phyloP scores from a whole-genome alignment of 1,140 invertebrate species.

The Nilaparvata lugens region DNA sequence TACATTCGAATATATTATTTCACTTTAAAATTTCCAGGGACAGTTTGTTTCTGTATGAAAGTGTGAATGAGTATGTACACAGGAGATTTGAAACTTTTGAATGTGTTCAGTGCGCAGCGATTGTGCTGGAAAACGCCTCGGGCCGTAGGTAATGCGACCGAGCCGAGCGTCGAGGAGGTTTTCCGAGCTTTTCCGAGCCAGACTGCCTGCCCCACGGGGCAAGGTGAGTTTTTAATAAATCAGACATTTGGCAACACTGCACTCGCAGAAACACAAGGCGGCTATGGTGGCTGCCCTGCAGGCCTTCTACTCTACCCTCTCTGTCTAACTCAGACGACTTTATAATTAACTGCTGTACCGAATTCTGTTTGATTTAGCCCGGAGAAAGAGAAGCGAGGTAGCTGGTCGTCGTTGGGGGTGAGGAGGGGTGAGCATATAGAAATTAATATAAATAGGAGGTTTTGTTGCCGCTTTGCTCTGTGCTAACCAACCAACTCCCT shows the following conservation, averaged over 20 bases:
- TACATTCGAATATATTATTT: too few species aligned
- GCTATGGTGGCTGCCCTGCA: not conserved
- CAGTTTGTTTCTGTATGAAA: too few species aligned
- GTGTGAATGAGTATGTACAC: too few species aligned
- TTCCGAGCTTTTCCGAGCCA: not conserved
- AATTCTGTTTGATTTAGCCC: constrained; percentile 31
- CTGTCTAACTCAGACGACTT: constrained; percentile 4
- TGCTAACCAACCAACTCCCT: not conserved
- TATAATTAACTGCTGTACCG: constrained; percentile 30
- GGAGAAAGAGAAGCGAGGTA: constrained; percentile 3
- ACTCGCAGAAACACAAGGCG: constrained; percentile 3
- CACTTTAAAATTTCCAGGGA: too few species aligned
- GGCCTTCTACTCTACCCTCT: not conserved
- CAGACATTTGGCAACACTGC: constrained; percentile 15
- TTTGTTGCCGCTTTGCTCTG: constrained; percentile 15
- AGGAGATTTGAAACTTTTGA: too few species aligned
- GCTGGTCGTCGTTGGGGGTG: too few species aligned
- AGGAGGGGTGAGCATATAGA: constrained; percentile 23
- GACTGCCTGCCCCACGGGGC: constrained; percentile 1
- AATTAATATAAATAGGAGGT: constrained; percentile 28
- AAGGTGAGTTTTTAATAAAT: constrained; percentile 24
- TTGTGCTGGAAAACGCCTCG: not conserved
- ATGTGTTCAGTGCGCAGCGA: not conserved
- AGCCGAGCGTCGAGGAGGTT: not conserved
- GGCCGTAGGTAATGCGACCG: not conserved